Evolutionary conservation across 2,888 invertebrate genomes (phyloP), one percentile per base, ranked within the genome.

Genomic region (Ophion slaviceki): DNA sequence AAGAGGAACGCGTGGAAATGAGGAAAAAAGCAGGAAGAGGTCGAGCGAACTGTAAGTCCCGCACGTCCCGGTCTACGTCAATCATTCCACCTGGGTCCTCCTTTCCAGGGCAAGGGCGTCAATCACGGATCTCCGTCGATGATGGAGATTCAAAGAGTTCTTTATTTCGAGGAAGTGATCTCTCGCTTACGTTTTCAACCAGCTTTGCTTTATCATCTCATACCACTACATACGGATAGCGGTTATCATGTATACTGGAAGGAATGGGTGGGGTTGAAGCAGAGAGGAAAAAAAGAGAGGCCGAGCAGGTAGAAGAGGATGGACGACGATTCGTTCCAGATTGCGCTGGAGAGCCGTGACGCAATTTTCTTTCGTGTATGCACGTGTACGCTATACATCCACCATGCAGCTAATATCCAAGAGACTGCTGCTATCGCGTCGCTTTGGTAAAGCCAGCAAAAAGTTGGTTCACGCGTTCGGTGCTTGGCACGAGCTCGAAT

Each of bases 301-400:
- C 45, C 74, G 59, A 53, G 45, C 47, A 24, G 20, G 62, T 24
- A 71, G 40, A 45, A 82, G 70, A 40, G 24, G 77, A 76, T 24
- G 45, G 64, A 74, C 68, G 74, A 75, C 86, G 84, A 88, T 88
- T 88, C 86, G 88, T 88, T 88, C 87, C 88, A 87, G 88, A 86
- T 85, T 82, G 87, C 88, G 68, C 85, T 76, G 85, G 82, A 85
- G 82, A 86, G 76, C 85, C 88, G 86, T 87, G 84, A 87, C 86
- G 82, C 82, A 80, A 85, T 84, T 85, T 85, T 85, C 85, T 72
- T 77, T 77, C 68, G 77, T 80, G 67, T 76, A 79, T 86, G 28
- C 72, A 74, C 76, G 77, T 61, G 17, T 61, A 24, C 82, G 36
- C 32, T 66, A 62, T 61, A 66, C 57, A 36, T 72, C 28, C 53